Percentiles rank a stretch among this genome's conserved stretches.
These are phyloP conservation scores for Tholera decimalis DNA, from an alignment of 2,888 invertebrate genomes.

Conservation along the genomic window DNA sequence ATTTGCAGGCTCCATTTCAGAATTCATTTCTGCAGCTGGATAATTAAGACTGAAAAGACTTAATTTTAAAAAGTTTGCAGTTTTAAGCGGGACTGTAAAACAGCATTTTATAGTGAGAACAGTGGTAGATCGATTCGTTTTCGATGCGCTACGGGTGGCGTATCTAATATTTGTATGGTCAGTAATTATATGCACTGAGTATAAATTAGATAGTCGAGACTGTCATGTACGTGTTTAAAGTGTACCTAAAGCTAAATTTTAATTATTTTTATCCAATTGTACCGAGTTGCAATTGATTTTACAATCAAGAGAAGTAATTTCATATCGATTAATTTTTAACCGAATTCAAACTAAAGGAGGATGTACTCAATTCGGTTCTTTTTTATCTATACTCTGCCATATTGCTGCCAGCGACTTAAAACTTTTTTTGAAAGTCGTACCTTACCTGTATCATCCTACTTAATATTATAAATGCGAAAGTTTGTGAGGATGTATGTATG, in stretches of 20 bases:
- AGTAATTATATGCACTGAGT: background rate
- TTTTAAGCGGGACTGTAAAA: background rate
- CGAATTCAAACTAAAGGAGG: too few species aligned
- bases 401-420: too few species aligned
- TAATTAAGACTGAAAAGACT: background rate
- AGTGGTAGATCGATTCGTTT: constrained; percentile 10
- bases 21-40: background rate
- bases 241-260: background rate
- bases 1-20: too few species aligned
- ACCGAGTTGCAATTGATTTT: constrained; percentile 6
- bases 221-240: too few species aligned
- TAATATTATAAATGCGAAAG: too few species aligned
- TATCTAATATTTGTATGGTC: background rate
- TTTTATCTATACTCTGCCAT: too few species aligned
- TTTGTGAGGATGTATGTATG: too few species aligned
- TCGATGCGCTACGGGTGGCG: constrained; percentile 7
- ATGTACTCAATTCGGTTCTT: too few species aligned
- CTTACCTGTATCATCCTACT: too few species aligned
- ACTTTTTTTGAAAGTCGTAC: too few species aligned
- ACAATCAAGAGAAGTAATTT: background rate
- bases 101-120: background rate
- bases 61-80: background rate
- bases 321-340: background rate
- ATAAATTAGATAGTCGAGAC: too few species aligned
- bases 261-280: background rate